phyloP scores from a whole-genome alignment of 2,888 invertebrate genomes.

The Parnassius orleans region DNA sequence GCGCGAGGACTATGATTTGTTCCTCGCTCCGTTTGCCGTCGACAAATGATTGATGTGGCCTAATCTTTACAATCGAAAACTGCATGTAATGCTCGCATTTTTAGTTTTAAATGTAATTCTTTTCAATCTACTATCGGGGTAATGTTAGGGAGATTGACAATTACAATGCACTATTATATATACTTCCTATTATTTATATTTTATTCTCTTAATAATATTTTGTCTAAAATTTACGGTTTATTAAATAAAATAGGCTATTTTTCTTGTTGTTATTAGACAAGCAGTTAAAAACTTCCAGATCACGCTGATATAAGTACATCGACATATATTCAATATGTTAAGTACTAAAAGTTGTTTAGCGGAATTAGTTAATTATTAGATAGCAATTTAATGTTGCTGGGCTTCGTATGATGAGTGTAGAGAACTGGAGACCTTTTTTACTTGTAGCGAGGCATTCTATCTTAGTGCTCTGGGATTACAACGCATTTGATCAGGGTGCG shows the following conservation, averaged over 20 bases:
- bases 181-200: not conserved
- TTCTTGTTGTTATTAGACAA: not conserved
- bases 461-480: too few species aligned
- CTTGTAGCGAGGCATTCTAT: too few species aligned
- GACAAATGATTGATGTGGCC: conserved; percentile 69
- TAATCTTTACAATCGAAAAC: conserved; percentile 65
- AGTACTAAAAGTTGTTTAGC: too few species aligned
- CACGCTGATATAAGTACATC: too few species aligned
- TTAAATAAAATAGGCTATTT: not conserved
- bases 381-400: too few species aligned
- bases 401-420: too few species aligned
- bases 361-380: too few species aligned
- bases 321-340: too few species aligned
- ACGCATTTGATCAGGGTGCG: too few species aligned
- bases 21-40: conserved; percentile 69
- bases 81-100: conserved; percentile 60
- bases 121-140: conserved; percentile 16
- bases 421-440: too few species aligned
- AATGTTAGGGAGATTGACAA: conserved; percentile 15
- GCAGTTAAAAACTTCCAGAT: too few species aligned
- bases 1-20: conserved; percentile 75
- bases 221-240: not conserved
- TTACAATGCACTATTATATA: conserved; percentile 9
- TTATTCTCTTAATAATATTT: not conserved
- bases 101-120: conserved; percentile 41